Evolutionary conservation across 2,797 vertebrate species (phyloP).

Genomic region (Trachops cirrhosus): DNA sequence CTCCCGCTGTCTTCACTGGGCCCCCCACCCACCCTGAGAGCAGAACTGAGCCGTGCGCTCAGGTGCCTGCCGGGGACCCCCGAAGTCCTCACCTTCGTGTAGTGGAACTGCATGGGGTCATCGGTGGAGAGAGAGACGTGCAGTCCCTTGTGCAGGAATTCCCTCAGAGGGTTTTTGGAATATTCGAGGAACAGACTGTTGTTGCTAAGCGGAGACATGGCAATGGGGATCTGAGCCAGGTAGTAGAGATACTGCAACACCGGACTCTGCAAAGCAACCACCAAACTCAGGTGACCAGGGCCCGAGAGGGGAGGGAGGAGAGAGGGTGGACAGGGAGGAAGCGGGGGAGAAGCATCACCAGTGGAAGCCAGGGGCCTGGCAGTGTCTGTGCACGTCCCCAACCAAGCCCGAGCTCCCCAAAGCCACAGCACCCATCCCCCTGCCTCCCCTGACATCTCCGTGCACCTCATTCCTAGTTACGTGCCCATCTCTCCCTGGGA

Average conservation of each 20-base stretch:
- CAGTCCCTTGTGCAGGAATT: conserved; percentile 96
- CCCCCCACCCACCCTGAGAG: neutral
- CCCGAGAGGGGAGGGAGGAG: neutral
- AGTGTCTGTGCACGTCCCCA: neutral
- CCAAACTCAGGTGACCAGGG: neutral
- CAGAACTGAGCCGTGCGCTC: neutral
- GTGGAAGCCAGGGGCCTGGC: conserved; percentile 40
- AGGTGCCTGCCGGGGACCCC: neutral
- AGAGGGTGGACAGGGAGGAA: neutral
- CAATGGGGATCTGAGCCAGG: conserved; percentile 96
- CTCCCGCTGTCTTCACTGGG: neutral
- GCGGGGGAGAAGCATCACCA: neutral
- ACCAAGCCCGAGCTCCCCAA: neutral
- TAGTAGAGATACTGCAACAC: conserved; percentile 98
- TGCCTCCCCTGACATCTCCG: neutral
- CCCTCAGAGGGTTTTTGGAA: conserved; percentile 95
- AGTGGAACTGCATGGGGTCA: conserved; percentile 98
- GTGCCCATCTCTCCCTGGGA: neutral
- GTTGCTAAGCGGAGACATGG: conserved; percentile 99
- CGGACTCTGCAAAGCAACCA: conserved; percentile 89
- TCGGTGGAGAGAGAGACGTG: conserved; percentile 96
- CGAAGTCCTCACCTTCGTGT: conserved; percentile 91
- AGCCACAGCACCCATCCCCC: neutral
- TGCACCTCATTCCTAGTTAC: neutral
- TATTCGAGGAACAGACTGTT: conserved; percentile 98